A percentile compares a stretch with the other conserved stretches of the same genome.
Evolutionary conservation across 2,113 vertebrate species (phyloP).

Genomic region (Taxidea taxus): DNA sequence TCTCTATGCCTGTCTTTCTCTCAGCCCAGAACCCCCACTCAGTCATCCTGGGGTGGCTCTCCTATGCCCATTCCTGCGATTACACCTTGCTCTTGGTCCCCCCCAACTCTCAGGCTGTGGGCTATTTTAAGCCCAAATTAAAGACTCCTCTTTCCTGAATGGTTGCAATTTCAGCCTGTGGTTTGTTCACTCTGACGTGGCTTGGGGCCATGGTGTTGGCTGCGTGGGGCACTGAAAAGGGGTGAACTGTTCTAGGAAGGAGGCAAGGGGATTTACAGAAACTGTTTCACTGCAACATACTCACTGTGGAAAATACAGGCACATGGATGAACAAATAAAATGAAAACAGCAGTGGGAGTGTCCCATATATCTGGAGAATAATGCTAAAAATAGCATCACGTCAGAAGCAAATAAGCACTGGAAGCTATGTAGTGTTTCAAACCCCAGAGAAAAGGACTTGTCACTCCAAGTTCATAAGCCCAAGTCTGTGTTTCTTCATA

Average conservation of each 20-base stretch:
- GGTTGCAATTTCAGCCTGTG: slow-evolving; percentile 48
- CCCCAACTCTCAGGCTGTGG: slow-evolving; percentile 21
- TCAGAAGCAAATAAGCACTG: not conserved
- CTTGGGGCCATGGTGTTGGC: not conserved
- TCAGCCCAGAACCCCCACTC: not conserved
- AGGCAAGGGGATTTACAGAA: not conserved
- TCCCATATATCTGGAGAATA: not conserved
- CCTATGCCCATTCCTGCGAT: not conserved
- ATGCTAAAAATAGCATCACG: not conserved
- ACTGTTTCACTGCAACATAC: not conserved
- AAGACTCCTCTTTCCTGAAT: slow-evolving; percentile 31
- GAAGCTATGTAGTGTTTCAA: not conserved
- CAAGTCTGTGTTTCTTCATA: not conserved
- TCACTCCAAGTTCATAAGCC: not conserved
- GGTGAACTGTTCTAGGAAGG: not conserved
- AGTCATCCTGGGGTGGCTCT: not conserved
- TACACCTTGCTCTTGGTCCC: not conserved
- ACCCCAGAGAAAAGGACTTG: not conserved
- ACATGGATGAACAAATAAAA: not conserved
- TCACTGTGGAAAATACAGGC: slow-evolving; percentile 22
- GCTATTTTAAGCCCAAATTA: slow-evolving; percentile 62
- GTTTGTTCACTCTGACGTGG: slow-evolving; percentile 47
- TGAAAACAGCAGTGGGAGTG: not conserved
- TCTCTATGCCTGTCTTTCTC: not conserved
- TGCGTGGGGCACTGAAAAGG: rapidly evolving